Percentiles rank a stretch among this genome's conserved stretches.
Conservation (phyloP, 2,888 invertebrate genomes). For the Agriopis aurantiaria region DNA sequence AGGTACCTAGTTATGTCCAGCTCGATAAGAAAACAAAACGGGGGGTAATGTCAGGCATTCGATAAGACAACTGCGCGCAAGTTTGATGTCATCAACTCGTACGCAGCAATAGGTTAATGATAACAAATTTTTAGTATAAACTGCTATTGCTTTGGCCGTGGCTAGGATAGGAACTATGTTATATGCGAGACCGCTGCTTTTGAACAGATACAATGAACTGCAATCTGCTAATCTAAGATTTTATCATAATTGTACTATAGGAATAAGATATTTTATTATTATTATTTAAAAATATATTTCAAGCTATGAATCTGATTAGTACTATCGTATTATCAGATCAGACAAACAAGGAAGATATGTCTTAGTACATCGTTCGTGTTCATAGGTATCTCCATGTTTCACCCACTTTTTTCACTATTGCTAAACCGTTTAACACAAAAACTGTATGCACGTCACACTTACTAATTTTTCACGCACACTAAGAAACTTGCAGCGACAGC, state of each 20-base stretch:
- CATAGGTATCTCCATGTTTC: no score
- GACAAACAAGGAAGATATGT: no score
- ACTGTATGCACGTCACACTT: no score
- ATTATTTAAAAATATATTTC: not conserved
- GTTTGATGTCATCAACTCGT: conserved; percentile 48
- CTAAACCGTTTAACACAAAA: no score
- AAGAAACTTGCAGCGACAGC: no score
- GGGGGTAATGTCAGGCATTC: conserved; percentile 44
- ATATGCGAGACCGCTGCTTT: not conserved
- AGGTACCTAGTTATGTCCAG: not conserved
- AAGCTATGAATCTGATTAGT: no score
- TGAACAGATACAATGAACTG: not conserved
- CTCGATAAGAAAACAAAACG: conserved; percentile 25
- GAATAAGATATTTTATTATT: no score
- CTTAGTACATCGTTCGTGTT: no score
- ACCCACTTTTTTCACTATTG: no score
- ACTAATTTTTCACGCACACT: no score
- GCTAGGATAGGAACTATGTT: not conserved
- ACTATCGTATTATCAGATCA: no score
- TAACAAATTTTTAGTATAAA: conserved; percentile 18
- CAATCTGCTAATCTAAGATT: not conserved
- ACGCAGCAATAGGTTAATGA: conserved; percentile 45
- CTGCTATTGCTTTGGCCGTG: not conserved
- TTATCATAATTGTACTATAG: no score
- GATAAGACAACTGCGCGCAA: conserved; percentile 48